phyloP scores from a whole-genome alignment of 30 jellyfish, hydroid and myxozoan species.

The Chrysaora quinquecirrha region DNA sequence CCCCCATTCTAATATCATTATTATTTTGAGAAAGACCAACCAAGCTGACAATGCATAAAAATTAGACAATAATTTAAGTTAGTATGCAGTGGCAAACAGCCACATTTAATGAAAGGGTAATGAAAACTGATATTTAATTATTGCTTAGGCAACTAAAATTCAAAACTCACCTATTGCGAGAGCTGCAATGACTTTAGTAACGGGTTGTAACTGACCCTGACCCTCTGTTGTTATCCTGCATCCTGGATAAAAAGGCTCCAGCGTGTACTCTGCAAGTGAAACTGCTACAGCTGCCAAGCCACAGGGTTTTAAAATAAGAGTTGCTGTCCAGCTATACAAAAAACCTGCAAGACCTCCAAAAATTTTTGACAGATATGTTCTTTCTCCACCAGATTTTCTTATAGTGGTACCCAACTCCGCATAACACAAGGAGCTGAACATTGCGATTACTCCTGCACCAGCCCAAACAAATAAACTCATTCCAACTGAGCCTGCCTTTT shows the following conservation, averaged over 20 bases:
- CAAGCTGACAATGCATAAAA: no score
- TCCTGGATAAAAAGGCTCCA: constrained; percentile 86
- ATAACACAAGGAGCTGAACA: constrained; percentile 88
- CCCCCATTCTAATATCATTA: no score
- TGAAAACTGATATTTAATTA: no score
- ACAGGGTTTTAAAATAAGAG: constrained; percentile 82
- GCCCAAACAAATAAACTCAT: constrained; percentile 89
- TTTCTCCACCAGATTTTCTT: constrained; percentile 95
- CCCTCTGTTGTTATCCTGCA: constrained; percentile 37
- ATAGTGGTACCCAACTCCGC: constrained; percentile 97
- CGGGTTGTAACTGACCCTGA: constrained; percentile 35
- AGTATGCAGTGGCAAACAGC: no score
- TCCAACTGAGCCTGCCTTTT: constrained; percentile 88
- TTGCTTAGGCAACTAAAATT: not conserved
- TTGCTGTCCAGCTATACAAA: constrained; percentile 93
- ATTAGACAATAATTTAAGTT: no score
- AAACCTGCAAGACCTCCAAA: constrained; percentile 93
- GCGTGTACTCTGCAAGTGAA: constrained; percentile 88
- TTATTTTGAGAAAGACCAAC: no score
- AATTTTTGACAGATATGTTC: constrained; percentile 76
- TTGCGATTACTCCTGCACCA: constrained; percentile 91
- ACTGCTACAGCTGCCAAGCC: constrained; percentile 93
- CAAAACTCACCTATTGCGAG: constrained; percentile 73
- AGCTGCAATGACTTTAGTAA: constrained; percentile 57
- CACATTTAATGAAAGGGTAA: no score